Conservation (phyloP, 2,113 vertebrate genomes). For the Rana temporaria region DNA sequence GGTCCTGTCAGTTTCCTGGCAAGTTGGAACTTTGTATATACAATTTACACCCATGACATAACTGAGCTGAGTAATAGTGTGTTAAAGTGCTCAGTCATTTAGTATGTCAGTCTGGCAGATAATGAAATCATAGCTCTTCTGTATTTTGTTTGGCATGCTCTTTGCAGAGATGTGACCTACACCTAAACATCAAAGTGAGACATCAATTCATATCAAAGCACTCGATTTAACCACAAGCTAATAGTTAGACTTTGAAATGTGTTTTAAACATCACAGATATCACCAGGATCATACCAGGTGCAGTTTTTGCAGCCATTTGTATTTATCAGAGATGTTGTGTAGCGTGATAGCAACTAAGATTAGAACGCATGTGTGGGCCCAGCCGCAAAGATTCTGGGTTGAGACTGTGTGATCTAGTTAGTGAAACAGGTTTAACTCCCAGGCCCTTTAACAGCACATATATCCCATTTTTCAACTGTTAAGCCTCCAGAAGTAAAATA, state of each 20-base stretch:
- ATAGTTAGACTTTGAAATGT: background rate
- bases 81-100: background rate
- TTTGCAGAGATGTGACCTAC: background rate
- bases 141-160: slow-evolving; percentile 16
- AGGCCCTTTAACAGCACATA: too few relatives aligned
- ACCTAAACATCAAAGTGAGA: background rate
- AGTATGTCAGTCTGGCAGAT: background rate
- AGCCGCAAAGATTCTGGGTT: too few relatives aligned
- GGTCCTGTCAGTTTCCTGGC: too few relatives aligned
- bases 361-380: too few relatives aligned
- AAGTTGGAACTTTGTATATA: too few relatives aligned
- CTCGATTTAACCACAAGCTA: background rate
- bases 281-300: background rate
- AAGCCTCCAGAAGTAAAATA: too few relatives aligned
- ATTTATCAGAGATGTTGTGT: too few relatives aligned
- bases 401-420: too few relatives aligned
- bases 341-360: too few relatives aligned
- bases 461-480: too few relatives aligned
- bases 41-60: background rate
- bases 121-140: background rate
- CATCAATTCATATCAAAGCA: background rate
- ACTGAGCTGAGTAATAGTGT: background rate
- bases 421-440: too few relatives aligned
- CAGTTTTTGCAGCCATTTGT: too few relatives aligned
- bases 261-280: background rate